phyloP scores from a whole-genome alignment of 2,797 vertebrate genomes.

The Dipus sagitta region DNA sequence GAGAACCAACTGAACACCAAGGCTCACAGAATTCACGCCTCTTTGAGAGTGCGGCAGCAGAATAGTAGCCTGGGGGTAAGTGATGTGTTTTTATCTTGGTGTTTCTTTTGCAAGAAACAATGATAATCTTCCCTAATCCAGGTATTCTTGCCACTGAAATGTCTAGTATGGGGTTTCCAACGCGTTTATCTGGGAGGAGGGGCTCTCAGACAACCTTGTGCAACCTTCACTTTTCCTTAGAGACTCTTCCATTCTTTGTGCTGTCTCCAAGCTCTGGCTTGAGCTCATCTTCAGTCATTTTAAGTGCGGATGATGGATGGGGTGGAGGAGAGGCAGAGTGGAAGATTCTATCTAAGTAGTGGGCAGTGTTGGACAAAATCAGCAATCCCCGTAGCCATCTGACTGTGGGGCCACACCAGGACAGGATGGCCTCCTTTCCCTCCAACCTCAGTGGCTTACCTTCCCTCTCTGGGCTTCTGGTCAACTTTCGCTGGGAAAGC shows the following conservation, averaged over 20 bases:
- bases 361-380: no score
- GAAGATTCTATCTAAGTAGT: no score
- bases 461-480: background rate
- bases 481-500: background rate
- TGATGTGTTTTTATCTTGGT: background rate
- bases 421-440: background rate
- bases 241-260: background rate
- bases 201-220: background rate
- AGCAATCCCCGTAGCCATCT: no score
- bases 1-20: background rate
- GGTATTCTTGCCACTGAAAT: background rate
- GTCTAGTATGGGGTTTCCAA: background rate
- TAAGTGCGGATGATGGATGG: no score
- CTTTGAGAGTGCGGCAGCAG: no score
- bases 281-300: no score
- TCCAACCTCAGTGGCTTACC: background rate
- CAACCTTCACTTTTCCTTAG: background rate
- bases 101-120: background rate
- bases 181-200: background rate
- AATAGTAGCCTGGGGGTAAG: background rate
- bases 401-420: accelerated
- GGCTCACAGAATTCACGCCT: background rate
- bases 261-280: no score
- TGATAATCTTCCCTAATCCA: background rate
- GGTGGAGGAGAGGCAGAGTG: no score